Evolutionary conservation across 2,888 invertebrate genomes (phyloP).

Genomic region (Julus scandinavius): DNA sequence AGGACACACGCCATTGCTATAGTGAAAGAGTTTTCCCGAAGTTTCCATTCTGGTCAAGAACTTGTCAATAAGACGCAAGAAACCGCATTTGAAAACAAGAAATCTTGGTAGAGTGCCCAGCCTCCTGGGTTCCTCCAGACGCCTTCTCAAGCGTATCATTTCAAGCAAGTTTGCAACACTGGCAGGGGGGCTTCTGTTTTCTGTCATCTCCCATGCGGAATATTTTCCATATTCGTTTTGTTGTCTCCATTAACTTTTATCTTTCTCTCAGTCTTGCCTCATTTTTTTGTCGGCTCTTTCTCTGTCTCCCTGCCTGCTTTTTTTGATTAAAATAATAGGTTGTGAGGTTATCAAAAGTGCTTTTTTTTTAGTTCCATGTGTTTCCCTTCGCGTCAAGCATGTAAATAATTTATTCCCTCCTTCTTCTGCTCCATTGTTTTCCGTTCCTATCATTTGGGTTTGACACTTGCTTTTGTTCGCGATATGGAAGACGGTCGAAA

Average conservation of each 20-base stretch:
- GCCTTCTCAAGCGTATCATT: neutral
- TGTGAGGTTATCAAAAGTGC: slow-evolving; percentile 46
- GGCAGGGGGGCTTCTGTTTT: slow-evolving; percentile 42
- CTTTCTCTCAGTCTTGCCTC: slow-evolving; percentile 25
- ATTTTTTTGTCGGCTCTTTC: neutral
- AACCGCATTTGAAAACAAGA: neutral
- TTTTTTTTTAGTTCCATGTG: slow-evolving; percentile 43
- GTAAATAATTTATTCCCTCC: slow-evolving; percentile 46
- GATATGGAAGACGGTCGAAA: slow-evolving; percentile 46
- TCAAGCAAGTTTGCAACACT: neutral
- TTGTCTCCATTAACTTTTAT: slow-evolving; percentile 43
- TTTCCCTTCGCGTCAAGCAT: slow-evolving; percentile 38
- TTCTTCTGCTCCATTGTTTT: slow-evolving; percentile 46
- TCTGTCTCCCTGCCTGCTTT: slow-evolving; percentile 19
- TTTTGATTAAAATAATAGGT: slow-evolving; percentile 46
- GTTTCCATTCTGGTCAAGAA: neutral
- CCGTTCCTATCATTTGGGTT: slow-evolving; percentile 43
- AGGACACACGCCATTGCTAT: no score
- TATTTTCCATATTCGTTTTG: slow-evolving; percentile 18
- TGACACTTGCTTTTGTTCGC: slow-evolving; percentile 44
- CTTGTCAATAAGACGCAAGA: neutral
- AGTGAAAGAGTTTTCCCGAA: neutral
- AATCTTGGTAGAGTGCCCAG: neutral
- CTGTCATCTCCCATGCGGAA: slow-evolving; percentile 39
- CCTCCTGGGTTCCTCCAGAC: neutral